A percentile compares a stretch with the other conserved stretches of the same genome.
phyloP scores from a whole-genome alignment of 2,797 vertebrate species.

The Falco naumanni region DNA sequence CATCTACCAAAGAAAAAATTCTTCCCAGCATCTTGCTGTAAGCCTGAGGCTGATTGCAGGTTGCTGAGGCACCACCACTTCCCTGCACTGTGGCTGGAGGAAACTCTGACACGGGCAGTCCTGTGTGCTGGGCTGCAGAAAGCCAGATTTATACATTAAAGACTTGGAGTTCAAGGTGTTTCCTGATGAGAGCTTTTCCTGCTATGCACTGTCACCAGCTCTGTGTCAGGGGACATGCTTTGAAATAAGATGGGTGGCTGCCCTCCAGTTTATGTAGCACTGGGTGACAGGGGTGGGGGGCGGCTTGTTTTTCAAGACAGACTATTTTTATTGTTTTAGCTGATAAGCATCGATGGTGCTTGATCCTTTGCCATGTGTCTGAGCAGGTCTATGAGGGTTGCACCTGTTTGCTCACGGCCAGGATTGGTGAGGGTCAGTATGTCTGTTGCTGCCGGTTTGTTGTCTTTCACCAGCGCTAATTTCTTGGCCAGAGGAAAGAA shows the following conservation, averaged over 20 bases:
- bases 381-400: neutral
- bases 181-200: neutral
- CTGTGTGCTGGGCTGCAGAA: neutral
- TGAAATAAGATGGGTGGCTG: neutral
- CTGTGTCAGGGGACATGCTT: neutral
- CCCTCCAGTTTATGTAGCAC: neutral
- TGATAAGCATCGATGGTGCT: neutral
- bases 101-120: neutral
- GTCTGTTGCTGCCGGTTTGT: neutral
- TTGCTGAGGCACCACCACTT: neutral
- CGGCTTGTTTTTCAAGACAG: neutral
- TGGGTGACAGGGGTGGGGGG: neutral
- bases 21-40: rapidly evolving
- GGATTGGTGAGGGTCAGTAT: neutral
- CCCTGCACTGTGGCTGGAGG: neutral
- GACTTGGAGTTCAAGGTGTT: neutral
- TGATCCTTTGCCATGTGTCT: neutral
- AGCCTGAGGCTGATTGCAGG: neutral
- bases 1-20: neutral
- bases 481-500: neutral
- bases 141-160: neutral
- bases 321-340: neutral
- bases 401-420: neutral
- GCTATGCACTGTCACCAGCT: neutral
- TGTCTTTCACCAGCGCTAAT: neutral